Evolutionary conservation across 2,113 vertebrate genomes (phyloP).

Genomic region (Myotis yumanensis): DNA sequence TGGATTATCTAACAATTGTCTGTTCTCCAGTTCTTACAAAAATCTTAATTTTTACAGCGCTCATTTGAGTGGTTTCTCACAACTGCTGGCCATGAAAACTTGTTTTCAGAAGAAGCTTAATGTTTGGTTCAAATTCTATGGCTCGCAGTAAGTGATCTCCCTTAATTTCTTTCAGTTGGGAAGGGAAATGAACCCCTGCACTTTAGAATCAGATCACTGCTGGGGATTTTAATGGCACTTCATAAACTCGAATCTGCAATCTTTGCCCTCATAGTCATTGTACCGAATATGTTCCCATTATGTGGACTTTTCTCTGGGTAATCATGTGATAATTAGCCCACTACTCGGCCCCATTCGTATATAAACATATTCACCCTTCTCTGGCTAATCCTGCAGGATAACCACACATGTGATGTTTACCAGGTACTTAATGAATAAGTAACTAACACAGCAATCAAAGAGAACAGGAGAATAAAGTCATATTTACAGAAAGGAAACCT

Average conservation of each 20-base stretch:
- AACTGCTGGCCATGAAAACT: conserved; percentile 21
- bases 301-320: background rate
- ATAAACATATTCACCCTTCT: background rate
- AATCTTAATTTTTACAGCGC: background rate
- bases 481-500: background rate
- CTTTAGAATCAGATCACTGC: conserved; percentile 49
- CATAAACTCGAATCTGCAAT: conserved; percentile 27
- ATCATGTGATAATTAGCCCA: conserved; percentile 21
- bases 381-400: background rate
- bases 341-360: background rate
- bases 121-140: conserved; percentile 36
- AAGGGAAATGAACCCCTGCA: conserved; percentile 54
- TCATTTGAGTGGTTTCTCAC: conserved; percentile 15
- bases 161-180: conserved; percentile 35
- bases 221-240: conserved; percentile 62
- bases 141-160: conserved; percentile 56
- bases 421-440: background rate
- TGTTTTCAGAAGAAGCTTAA: conserved; percentile 6
- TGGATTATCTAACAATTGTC: conserved; percentile 28
- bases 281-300: background rate
- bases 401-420: background rate
- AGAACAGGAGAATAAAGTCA: background rate
- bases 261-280: background rate
- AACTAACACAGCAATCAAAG: background rate
- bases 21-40: conserved; percentile 47